Conservation (phyloP, 2,888 invertebrate species). For the Callyntrura sp. region DNA sequence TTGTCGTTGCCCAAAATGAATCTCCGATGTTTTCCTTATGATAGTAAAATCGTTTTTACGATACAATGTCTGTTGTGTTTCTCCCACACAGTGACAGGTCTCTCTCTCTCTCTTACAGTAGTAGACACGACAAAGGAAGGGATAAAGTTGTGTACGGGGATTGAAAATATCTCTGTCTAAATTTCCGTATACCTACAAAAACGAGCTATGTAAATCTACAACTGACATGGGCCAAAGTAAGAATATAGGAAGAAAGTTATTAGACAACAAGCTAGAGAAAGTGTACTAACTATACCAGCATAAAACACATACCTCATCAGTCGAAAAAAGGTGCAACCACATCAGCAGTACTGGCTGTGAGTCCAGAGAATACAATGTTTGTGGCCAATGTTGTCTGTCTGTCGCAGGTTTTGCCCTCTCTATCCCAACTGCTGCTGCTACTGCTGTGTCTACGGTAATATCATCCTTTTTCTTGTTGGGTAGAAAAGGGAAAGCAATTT, state of each 20-base stretch:
- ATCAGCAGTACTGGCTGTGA: no score
- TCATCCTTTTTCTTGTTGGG: constrained; percentile 30
- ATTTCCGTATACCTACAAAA: neutral
- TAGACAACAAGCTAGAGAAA: no score
- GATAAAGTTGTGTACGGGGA: constrained; percentile 48
- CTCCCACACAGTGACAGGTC: neutral
- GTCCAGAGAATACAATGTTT: neutral
- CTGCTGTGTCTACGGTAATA: neutral
- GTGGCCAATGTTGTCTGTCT: constrained; percentile 18
- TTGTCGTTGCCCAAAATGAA: neutral
- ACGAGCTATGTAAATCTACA: neutral
- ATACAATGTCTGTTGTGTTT: neutral
- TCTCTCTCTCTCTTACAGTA: no score
- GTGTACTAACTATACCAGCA: no score
- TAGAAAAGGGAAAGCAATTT: constrained; percentile 46
- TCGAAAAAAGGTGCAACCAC: no score
- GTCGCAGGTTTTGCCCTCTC: constrained; percentile 13
- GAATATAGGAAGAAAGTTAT: neutral
- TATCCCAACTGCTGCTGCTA: neutral
- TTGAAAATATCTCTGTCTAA: neutral
- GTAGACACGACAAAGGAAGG: constrained; percentile 45
- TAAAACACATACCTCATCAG: constrained; percentile 27
- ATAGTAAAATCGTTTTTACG: neutral
- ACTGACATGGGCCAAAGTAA: constrained; percentile 15
- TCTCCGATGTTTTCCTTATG: constrained; percentile 8